Evolutionary conservation across 2,888 invertebrate genomes (phyloP).

Genomic region (Steinernema carpocapsae): DNA sequence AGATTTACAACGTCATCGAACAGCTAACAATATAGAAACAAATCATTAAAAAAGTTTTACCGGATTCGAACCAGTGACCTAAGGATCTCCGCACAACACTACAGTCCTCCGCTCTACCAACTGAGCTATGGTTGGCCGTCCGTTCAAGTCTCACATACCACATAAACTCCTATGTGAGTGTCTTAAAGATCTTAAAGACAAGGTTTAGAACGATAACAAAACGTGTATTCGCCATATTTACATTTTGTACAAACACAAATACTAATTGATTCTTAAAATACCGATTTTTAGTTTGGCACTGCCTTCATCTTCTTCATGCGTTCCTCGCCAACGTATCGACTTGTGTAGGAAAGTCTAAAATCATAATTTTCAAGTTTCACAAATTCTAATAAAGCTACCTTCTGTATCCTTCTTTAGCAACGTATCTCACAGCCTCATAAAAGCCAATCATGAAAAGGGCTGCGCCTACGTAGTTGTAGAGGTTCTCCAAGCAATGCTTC

Average conservation of each 20-base stretch:
- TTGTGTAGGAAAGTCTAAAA: not conserved
- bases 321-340: not conserved
- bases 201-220: too few species aligned
- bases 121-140: conserved; percentile 54
- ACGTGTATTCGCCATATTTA: too few species aligned
- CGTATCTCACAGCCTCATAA: conserved; percentile 1
- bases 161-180: too few species aligned
- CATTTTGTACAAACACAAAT: too few species aligned
- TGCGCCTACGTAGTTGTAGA: not conserved
- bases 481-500: not conserved
- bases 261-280: too few species aligned
- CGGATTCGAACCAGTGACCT: conserved; percentile 51
- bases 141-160: too few species aligned
- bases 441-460: not conserved
- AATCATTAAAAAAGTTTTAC: too few species aligned
- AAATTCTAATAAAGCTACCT: not conserved
- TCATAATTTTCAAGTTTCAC: not conserved
- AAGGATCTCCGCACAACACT: conserved; percentile 43
- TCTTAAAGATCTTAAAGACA: too few species aligned
- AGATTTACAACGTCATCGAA: not conserved
- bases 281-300: too few species aligned
- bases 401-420: not conserved
- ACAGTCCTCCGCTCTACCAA: conserved; percentile 57
- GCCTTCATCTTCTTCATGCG: not conserved
- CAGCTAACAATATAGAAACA: too few species aligned